Base-by-base conservation (phyloP, 2,797 vertebrate species). In the Scolopax rusticola region DNA sequence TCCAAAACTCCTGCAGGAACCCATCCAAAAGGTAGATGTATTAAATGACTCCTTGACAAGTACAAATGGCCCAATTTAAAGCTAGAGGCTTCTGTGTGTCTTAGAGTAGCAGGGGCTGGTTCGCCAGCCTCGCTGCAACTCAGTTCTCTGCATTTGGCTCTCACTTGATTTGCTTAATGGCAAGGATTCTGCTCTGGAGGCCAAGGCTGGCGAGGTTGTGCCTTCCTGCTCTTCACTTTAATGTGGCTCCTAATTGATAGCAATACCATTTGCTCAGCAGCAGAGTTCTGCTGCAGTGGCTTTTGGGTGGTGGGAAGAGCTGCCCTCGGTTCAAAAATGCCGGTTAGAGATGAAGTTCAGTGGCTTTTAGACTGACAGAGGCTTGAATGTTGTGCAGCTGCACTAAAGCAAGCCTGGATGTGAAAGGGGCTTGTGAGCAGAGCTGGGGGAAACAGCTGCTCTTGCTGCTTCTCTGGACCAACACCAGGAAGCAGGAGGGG, bases 381-480 rank as follows among this genome's bases (percentile, higher is more conserved):
- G 25, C 54, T 90, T 15, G 11, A 47, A 8, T 16, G 40, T 23
- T 73, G 15, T 56, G 28, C 71, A 73, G 48, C 51, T 65, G 68
- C 40, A 25, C 32, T 0, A 0, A 41, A 60, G 28, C 1, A 10
- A 80, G 40, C 19, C 38, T 80, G 17, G 21, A 1, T 38, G 57
- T 53, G 23, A 14, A 76, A 57, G 57, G 3, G 15, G 47, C 27
- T 71, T 75, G 59, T 23, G 27, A 69, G 63, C 30, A 32, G 75
- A 67, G 18, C n/a, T 28, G 40, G 48, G 41, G 24, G 60, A 78
- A 56, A 36, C 51, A n/a, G 32, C 36, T 88, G 53, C 7, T n/a
- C 27, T 20, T 73, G 27, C 40, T 0, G 0, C 8, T 30, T 88
- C 45, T 69, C 53, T 57, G 63, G 18, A 38, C 24, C 0, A 0